These are phyloP conservation scores for Tenthredo livida DNA, from an alignment of 2,888 invertebrate species.

Conservation along the genomic window DNA sequence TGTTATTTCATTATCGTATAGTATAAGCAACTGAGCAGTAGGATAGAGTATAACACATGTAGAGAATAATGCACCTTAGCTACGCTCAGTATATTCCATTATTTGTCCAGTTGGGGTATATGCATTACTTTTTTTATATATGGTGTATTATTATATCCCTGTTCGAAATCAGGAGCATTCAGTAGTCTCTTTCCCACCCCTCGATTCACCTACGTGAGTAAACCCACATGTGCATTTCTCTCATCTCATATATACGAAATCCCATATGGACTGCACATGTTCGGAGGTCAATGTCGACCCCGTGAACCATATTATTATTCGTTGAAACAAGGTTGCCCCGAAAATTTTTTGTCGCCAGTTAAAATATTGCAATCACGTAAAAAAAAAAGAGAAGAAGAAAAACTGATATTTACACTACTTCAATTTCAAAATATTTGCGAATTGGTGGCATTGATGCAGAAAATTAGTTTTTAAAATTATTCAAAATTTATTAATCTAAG, in stretches of 20 bases:
- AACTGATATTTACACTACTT: neutral
- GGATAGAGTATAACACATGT: neutral
- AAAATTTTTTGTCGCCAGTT: neutral
- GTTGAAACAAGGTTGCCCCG: neutral
- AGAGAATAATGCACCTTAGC: slow-evolving; percentile 4
- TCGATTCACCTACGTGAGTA: slow-evolving; percentile 26
- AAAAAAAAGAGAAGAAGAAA: neutral
- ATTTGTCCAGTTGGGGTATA: slow-evolving; percentile 34
- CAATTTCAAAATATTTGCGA: neutral
- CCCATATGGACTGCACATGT: slow-evolving; percentile 47
- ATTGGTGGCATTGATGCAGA: neutral
- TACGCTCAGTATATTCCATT: slow-evolving; percentile 31
- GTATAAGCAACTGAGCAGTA: neutral
- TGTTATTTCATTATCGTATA: slow-evolving; percentile 26
- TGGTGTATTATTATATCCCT: neutral
- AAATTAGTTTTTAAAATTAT: neutral
- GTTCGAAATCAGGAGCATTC: slow-evolving; percentile 43
- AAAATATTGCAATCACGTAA: neutral
- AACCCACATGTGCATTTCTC: slow-evolving; percentile 38
- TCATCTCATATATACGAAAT: neutral
- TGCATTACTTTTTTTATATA: neutral
- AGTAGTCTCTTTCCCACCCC: slow-evolving; percentile 20
- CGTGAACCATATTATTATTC: neutral
- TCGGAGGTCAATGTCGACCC: slow-evolving; percentile 10
- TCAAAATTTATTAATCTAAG: neutral